Conservation (phyloP, 2,888 invertebrate genomes). For the Hirtodrosophila alboralis region DNA sequence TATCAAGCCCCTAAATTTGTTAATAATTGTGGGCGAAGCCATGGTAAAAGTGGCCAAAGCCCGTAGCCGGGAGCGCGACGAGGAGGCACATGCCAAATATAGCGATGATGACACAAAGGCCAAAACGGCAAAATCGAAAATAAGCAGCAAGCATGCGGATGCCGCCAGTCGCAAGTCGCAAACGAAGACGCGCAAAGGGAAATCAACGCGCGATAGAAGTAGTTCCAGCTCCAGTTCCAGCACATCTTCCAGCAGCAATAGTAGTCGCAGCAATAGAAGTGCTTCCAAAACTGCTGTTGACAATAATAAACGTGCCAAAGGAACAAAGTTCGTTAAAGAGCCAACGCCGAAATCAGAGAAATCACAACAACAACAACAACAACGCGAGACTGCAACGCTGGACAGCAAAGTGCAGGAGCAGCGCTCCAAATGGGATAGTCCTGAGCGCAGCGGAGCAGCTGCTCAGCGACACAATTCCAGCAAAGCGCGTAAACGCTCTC, state of each 20-base stretch:
- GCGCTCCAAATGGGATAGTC: constrained; percentile 81
- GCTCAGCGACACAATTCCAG: constrained; percentile 25
- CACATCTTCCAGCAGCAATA: constrained; percentile 28
- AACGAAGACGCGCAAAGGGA: constrained; percentile 17
- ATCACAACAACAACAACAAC: constrained; percentile 10
- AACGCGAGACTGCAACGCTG: constrained; percentile 9
- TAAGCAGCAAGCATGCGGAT: constrained; percentile 18
- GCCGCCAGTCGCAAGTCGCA: constrained; percentile 16
- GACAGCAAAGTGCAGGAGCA: constrained; percentile 52
- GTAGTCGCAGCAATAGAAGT: neutral
- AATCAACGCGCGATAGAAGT: constrained; percentile 27
- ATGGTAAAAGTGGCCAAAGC: constrained; percentile 40
- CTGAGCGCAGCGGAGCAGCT: constrained; percentile 40
- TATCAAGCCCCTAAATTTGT: neutral
- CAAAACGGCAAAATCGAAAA: constrained; percentile 13
- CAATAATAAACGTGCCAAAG: constrained; percentile 19
- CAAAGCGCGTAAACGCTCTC: constrained; percentile 38
- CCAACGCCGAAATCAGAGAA: constrained; percentile 4
- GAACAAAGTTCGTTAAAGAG: constrained; percentile 5
- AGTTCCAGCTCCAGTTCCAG: constrained; percentile 34
- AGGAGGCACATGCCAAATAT: constrained; percentile 3
- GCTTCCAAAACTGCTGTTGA: constrained; percentile 38
- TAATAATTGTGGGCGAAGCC: neutral
- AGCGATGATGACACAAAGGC: constrained; percentile 26
- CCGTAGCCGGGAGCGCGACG: constrained; percentile 17